Conservation (phyloP, 2,113 vertebrate species). For the Vicugna pacos region DNA sequence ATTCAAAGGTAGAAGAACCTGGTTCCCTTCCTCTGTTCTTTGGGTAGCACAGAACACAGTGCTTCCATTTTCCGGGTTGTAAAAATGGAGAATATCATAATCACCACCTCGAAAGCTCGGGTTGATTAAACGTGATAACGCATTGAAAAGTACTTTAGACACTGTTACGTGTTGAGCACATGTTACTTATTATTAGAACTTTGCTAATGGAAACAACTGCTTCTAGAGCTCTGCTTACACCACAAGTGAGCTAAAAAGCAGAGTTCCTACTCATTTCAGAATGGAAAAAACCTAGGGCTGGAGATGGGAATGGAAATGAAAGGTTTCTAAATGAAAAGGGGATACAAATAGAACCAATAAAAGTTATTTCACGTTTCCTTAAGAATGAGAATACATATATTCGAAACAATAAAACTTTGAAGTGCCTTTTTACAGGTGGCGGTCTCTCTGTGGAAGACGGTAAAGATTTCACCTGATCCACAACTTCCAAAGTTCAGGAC, state of each 20-base stretch:
- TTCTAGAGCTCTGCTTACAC: not conserved
- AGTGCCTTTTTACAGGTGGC: not conserved
- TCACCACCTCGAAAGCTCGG: not conserved
- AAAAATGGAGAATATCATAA: slow-evolving; percentile 29
- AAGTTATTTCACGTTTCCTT: slow-evolving; percentile 22
- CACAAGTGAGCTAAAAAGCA: not conserved
- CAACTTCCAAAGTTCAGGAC: not conserved
- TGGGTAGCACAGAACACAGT: not conserved
- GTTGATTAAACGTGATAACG: not conserved
- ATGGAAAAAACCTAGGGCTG: not conserved
- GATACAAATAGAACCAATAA: not conserved
- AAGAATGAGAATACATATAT: slow-evolving; percentile 12
- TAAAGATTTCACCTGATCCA: not conserved
- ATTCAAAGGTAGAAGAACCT: not conserved
- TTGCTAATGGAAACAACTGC: not conserved
- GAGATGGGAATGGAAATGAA: not conserved
- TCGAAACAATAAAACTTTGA: not conserved
- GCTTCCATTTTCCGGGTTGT: not conserved
- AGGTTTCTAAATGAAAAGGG: not conserved
- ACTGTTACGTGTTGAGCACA: not conserved
- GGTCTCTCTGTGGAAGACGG: not conserved
- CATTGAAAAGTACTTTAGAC: slow-evolving; percentile 17
- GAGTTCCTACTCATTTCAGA: slow-evolving; percentile 38
- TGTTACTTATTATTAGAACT: slow-evolving; percentile 1
- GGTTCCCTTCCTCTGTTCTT: not conserved